A percentile compares a stretch with the other conserved stretches of the same genome.
Conservation (phyloP, 92 coral and sea anemone genomes). For the Zoanthus gigantus region DNA sequence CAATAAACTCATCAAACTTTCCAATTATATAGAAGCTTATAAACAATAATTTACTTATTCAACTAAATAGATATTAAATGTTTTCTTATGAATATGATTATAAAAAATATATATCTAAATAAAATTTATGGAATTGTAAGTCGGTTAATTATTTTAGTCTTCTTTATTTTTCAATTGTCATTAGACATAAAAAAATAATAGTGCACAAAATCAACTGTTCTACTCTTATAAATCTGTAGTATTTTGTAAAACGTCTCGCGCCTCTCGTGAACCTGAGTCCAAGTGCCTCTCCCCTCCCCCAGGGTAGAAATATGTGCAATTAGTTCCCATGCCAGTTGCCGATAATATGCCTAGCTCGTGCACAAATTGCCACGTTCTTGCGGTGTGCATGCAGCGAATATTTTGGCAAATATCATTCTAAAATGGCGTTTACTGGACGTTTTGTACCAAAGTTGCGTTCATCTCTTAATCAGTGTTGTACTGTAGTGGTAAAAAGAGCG, state of each 20-base stretch:
- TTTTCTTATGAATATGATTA: not conserved
- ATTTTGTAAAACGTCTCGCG: not conserved
- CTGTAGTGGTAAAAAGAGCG: slow-evolving; percentile 36
- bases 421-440: slow-evolving; percentile 72
- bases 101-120: not conserved
- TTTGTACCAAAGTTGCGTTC: slow-evolving; percentile 52
- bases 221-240: not conserved
- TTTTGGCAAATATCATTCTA: not conserved
- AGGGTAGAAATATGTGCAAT: not conserved
- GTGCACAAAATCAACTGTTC: not conserved
- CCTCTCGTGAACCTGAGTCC: not conserved
- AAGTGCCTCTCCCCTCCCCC: not conserved
- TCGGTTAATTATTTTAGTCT: too few species aligned
- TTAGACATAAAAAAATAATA: not conserved
- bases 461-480: slow-evolving; percentile 33
- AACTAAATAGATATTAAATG: not conserved
- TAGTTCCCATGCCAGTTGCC: slow-evolving; percentile 10
- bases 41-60: not conserved
- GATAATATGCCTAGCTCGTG: not conserved
- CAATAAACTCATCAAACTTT: too few species aligned
- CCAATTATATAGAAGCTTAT: not conserved
- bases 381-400: not conserved
- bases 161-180: not conserved
- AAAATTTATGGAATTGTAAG: not conserved
- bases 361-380: not conserved